These are phyloP conservation scores for Drosophila pseudotalamancana DNA, from an alignment of 2,888 invertebrate genomes.

Conservation along the genomic window DNA sequence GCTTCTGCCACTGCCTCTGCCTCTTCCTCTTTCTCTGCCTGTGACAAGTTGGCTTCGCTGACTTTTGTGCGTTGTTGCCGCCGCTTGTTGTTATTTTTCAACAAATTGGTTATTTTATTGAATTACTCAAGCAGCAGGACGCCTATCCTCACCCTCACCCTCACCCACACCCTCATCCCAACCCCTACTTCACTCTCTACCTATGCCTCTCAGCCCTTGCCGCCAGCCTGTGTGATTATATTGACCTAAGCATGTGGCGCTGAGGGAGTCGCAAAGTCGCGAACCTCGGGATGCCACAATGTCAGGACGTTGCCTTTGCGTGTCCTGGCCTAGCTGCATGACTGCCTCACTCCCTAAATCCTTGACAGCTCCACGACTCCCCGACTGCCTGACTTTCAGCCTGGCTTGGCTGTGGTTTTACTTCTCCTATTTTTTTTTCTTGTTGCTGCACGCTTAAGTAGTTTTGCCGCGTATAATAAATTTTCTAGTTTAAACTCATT, in stretches of 20 bases:
- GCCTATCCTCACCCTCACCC: background rate
- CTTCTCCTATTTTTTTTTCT: too few species aligned
- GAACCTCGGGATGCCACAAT: constrained; percentile 37
- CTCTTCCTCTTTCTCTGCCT: constrained; percentile 28
- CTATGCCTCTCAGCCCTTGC: constrained; percentile 20
- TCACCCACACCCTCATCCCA: background rate
- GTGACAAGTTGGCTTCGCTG: constrained; percentile 67
- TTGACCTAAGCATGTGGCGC: constrained; percentile 62
- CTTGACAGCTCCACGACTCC: too few species aligned
- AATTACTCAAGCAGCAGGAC: constrained; percentile 78
- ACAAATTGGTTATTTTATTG: constrained; percentile 80
- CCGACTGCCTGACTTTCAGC: background rate
- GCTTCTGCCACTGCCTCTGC: background rate
- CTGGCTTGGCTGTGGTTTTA: background rate
- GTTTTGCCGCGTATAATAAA: constrained; percentile 78
- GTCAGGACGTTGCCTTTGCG: constrained; percentile 53
- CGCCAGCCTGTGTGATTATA: constrained; percentile 61
- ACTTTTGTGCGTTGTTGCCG: constrained; percentile 52
- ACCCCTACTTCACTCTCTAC: background rate
- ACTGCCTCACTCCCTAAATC: background rate
- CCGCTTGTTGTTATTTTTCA: constrained; percentile 75
- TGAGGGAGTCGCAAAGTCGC: constrained; percentile 39
- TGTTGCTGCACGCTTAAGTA: constrained; percentile 68
- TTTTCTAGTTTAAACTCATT: constrained; percentile 79
- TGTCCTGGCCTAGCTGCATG: constrained; percentile 33